A percentile compares a stretch with the other conserved stretches of the same genome.
phyloP scores from a whole-genome alignment of 2,113 vertebrate species.

The Amblyopsis rosae region DNA sequence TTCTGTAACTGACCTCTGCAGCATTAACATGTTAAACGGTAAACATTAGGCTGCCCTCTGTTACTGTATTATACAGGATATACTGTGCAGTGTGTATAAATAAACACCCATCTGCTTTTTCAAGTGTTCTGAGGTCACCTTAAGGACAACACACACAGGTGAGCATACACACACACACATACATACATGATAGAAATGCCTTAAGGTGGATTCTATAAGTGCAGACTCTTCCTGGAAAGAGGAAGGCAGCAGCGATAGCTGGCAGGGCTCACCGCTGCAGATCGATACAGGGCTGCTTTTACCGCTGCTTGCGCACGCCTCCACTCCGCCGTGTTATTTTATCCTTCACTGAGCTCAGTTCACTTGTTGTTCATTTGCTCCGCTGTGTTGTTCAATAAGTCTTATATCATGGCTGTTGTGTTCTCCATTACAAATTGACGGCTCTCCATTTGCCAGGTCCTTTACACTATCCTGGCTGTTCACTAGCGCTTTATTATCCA shows the following conservation, averaged over 20 bases:
- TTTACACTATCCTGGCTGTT: conserved; percentile 47
- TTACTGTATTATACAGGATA: no score
- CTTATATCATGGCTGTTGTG: conserved; percentile 62
- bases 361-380: conserved; percentile 73
- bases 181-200: conserved; percentile 45
- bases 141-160: background rate
- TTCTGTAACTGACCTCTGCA: background rate
- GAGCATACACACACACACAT: background rate
- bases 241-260: conserved; percentile 63
- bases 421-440: conserved; percentile 56
- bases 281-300: conserved; percentile 73
- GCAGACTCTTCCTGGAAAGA: conserved; percentile 67
- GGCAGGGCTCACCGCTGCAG: conserved; percentile 63
- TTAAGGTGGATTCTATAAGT: conserved; percentile 61
- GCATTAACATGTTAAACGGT: no score
- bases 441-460: conserved; percentile 57
- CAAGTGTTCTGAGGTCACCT: background rate
- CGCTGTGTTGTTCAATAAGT: conserved; percentile 70
- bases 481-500: conserved; percentile 55
- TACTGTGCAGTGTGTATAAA: no score
- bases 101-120: no score
- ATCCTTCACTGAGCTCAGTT: conserved; percentile 67
- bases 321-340: conserved; percentile 71
- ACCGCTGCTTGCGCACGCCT: conserved; percentile 68
- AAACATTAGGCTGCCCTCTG: no score